Percentiles rank a stretch among this genome's conserved stretches.
These are phyloP conservation scores for Adelphocoris suturalis DNA, from an alignment of 2,888 invertebrate species.

Conservation along the genomic window DNA sequence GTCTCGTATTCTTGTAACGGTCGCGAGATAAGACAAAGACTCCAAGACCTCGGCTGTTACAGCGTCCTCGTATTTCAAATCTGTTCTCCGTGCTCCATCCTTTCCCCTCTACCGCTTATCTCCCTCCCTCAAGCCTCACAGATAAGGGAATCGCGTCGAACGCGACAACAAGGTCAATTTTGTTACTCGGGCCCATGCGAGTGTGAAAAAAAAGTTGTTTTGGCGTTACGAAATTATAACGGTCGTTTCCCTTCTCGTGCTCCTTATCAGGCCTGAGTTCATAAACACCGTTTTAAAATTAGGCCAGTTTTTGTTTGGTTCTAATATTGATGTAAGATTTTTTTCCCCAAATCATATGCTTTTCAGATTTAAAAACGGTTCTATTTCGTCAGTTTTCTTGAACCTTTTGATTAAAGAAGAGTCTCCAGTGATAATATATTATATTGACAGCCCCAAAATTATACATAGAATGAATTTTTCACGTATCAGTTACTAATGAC, in stretches of 20 bases:
- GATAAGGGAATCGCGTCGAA: slow-evolving; percentile 13
- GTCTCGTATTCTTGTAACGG: slow-evolving; percentile 7
- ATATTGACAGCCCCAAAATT: too few species aligned
- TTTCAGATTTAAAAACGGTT: too few species aligned
- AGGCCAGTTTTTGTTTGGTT: neutral
- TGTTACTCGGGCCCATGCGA: neutral
- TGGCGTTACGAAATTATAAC: neutral
- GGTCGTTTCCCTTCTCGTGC: neutral
- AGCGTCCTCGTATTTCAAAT: slow-evolving; percentile 6
- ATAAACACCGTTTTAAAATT: neutral
- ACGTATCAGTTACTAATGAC: too few species aligned
- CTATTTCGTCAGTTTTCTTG: too few species aligned
- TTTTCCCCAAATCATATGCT: too few species aligned
- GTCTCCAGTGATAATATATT: too few species aligned
- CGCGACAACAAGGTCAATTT: neutral
- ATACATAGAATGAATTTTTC: too few species aligned
- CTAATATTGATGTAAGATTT: neutral
- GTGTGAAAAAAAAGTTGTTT: neutral
- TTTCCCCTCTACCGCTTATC: neutral
- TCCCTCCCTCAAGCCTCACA: neutral
- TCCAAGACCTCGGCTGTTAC: neutral
- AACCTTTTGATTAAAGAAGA: too few species aligned
- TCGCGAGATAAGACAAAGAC: neutral
- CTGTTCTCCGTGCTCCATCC: neutral
- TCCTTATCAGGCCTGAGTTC: neutral